Evolutionary conservation across 2,113 vertebrate genomes (phyloP).

Genomic region (Oenanthe melanoleuca): DNA sequence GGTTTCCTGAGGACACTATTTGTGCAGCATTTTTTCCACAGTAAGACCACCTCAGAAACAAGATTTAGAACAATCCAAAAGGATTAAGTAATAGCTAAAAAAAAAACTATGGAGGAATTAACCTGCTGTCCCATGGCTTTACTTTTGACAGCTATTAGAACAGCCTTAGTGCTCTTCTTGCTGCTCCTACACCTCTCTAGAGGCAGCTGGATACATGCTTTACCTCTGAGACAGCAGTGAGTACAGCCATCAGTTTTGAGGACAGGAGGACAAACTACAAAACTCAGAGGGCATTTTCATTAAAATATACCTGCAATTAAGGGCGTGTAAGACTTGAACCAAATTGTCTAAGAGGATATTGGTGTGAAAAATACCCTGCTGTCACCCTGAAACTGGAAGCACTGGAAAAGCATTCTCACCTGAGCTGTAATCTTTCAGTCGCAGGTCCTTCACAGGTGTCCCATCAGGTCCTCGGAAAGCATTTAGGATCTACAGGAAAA

Average conservation of each 20-base stretch:
- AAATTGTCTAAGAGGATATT: neutral
- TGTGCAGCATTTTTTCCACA: neutral
- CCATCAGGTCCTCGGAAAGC: conserved; percentile 76
- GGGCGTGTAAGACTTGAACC: neutral
- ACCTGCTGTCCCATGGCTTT: neutral
- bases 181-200: neutral
- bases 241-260: neutral
- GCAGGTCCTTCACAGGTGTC: conserved; percentile 74
- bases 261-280: neutral
- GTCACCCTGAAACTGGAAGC: neutral
- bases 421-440: conserved; percentile 79
- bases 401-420: conserved; percentile 68
- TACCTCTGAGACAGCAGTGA: conserved; percentile 6
- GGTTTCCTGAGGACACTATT: neutral
- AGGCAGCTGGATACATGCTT: neutral
- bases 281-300: conserved; percentile 1
- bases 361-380: neutral
- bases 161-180: neutral
- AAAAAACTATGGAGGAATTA: neutral
- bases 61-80: neutral
- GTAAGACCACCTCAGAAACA: neutral
- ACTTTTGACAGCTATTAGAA: neutral
- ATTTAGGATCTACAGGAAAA: conserved; percentile 73
- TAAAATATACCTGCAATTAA: conserved; percentile 17
- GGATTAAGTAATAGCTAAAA: neutral